Evolutionary conservation across 2,888 invertebrate genomes (phyloP), one percentile per base, ranked within the genome.

Genomic region (Pristionchus japonicus): DNA sequence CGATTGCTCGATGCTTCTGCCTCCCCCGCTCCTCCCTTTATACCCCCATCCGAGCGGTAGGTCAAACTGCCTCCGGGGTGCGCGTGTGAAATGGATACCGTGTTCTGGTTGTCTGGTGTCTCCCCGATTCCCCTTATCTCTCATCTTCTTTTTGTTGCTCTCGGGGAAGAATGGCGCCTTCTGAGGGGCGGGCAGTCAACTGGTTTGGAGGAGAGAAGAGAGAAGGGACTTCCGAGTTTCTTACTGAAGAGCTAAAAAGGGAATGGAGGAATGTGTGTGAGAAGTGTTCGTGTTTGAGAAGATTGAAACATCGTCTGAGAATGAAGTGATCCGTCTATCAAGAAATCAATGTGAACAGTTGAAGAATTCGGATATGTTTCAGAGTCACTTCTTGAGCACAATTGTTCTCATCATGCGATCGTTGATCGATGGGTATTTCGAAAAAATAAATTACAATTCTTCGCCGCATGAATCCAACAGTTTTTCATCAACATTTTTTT

Each of bases 141-240:
- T 74, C 74, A 7, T 40, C 74, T 34, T 67, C 67, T 67, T 67
- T 67, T 67, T 67, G 67, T 67, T 67, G 74, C 43, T 27, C 27
- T 23, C 40, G 74, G 23, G 40, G 1, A 9, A 11, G 64, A 64
- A 40, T 74, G 74, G 40, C 37, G 37, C 74, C 74, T 40, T 74
- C 74, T 74, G 74, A 74, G 74, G 67, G 74, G 74, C 74, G 74
- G 74, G 40, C 15, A 67, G 11, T 20, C 20, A 74, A 74, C 74
- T 74, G 74, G 74, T 74, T 74, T 74, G 43, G 20, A 34, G 31
- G 17, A 34, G n/a, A 15, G 17, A 34, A n/a, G 74, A 40, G 43
- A 74, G 40, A 11, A 40, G 40, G 20, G 74, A 74, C 74, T 74
- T 74, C 74, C 74, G 74, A 74, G 74, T 74, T 74, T 74, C 74